Conservation (phyloP, 2,888 invertebrate genomes). For the Lepidochitona cinerea region DNA sequence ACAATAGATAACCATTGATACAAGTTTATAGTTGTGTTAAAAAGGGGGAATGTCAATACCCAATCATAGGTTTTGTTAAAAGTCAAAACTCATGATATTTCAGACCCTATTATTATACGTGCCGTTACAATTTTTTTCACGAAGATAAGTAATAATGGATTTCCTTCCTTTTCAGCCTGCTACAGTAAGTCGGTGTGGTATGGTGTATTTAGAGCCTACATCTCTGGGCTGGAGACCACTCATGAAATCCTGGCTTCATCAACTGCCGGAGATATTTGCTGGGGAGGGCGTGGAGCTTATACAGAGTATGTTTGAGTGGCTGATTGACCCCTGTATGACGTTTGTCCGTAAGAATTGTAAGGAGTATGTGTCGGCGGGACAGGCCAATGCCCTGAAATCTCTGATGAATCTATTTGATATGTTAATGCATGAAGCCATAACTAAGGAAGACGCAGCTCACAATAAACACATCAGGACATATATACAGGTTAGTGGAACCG, state of each 20-base stretch:
- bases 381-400: conserved; percentile 75
- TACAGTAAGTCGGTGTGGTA: conserved; percentile 91
- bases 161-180: conserved; percentile 77
- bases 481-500: conserved; percentile 72
- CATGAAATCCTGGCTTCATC: conserved; percentile 84
- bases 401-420: conserved; percentile 84
- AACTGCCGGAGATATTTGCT: conserved; percentile 73
- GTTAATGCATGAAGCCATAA: conserved; percentile 77
- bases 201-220: conserved; percentile 93
- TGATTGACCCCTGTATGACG: conserved; percentile 82
- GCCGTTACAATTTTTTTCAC: too few species aligned
- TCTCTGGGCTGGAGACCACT: conserved; percentile 88
- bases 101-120: too few species aligned
- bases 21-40: too few species aligned
- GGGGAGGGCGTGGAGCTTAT: conserved; percentile 77
- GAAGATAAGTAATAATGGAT: too few species aligned
- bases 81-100: too few species aligned
- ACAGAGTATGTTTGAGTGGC: conserved; percentile 76
- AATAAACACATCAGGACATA: conserved; percentile 77
- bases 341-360: conserved; percentile 81
- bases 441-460: conserved; percentile 72
- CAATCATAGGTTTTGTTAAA: too few species aligned
- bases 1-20: too few species aligned
- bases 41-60: too few species aligned
- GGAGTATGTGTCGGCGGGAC: conserved; percentile 73